A percentile compares a stretch with the other conserved stretches of the same genome.
Conservation (phyloP, 2,113 vertebrate species). For the Triplophysa rosa region DNA sequence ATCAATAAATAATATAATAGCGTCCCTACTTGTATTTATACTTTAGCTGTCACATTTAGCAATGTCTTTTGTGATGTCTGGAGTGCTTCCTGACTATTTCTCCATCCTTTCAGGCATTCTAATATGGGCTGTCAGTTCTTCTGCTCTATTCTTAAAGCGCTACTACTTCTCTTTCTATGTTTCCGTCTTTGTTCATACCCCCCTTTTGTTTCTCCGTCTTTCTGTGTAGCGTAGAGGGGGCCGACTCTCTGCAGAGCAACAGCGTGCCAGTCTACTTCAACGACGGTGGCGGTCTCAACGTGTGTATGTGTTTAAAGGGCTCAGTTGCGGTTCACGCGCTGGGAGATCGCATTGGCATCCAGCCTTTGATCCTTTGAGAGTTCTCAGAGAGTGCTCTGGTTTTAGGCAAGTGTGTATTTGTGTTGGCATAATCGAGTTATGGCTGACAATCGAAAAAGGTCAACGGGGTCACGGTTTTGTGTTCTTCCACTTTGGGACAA, state of each 20-base stretch:
- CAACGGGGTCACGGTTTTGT: slow-evolving; percentile 32
- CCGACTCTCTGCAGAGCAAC: slow-evolving; percentile 27
- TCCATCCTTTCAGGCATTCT: neutral
- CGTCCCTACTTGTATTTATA: too few species aligned
- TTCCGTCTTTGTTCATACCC: neutral
- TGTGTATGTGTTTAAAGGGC: slow-evolving; percentile 17
- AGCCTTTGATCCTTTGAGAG: slow-evolving; percentile 54
- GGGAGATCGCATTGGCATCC: slow-evolving; percentile 48
- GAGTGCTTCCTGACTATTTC: neutral
- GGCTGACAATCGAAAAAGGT: slow-evolving; percentile 50
- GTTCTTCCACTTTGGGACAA: neutral
- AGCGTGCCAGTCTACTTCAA: slow-evolving; percentile 12
- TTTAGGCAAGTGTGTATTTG: slow-evolving; percentile 50
- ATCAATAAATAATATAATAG: too few species aligned
- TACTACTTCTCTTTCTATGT: slow-evolving; percentile 1
- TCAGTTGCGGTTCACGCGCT: slow-evolving; percentile 42
- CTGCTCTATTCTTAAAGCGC: neutral
- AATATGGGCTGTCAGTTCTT: neutral
- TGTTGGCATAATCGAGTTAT: slow-evolving; percentile 46
- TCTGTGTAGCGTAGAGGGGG: neutral
- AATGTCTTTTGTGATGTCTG: neutral
- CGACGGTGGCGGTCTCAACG: slow-evolving; percentile 28
- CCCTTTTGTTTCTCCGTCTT: slow-evolving; percentile 4
- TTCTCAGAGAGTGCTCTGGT: slow-evolving; percentile 35
- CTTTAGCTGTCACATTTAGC: neutral